Percentiles rank a stretch among this genome's conserved stretches.
These are phyloP conservation scores for Typhlomys cinereus DNA, from an alignment of 2,113 vertebrate genomes.

Conservation along the genomic window DNA sequence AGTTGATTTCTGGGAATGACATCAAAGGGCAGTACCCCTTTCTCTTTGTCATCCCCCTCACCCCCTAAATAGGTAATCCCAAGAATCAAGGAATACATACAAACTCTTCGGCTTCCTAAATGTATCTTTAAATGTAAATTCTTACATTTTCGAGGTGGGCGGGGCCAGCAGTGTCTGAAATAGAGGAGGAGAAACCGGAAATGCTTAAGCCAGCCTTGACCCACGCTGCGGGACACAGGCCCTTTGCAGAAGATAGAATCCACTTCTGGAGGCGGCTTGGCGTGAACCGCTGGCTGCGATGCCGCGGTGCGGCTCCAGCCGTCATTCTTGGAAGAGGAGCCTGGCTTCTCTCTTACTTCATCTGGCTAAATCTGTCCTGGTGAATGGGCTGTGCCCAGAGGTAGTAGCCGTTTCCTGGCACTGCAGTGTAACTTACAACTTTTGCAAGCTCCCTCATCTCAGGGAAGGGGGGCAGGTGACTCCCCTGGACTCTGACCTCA, in stretches of 20 bases:
- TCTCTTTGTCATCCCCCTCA: too few relatives aligned
- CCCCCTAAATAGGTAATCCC: not conserved
- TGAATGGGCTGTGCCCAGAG: constrained; percentile 75
- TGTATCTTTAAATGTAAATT: constrained; percentile 77
- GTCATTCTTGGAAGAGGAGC: constrained; percentile 79
- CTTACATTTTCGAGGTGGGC: constrained; percentile 71
- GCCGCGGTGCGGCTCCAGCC: constrained; percentile 68
- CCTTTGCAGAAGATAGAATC: constrained; percentile 57
- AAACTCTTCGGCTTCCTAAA: constrained; percentile 81
- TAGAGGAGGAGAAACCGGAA: constrained; percentile 77
- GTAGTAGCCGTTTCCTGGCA: constrained; percentile 44
- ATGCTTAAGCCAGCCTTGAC: constrained; percentile 48
- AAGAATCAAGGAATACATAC: constrained; percentile 75
- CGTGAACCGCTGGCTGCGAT: constrained; percentile 49
- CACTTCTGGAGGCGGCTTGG: constrained; percentile 68
- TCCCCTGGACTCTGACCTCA: constrained; percentile 53
- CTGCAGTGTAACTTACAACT: not conserved
- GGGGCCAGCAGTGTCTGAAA: constrained; percentile 40
- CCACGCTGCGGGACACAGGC: constrained; percentile 41
- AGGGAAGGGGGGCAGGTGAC: constrained; percentile 15
- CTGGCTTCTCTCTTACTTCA: constrained; percentile 83
- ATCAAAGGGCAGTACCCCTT: not conserved
- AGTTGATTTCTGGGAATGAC: not conserved
- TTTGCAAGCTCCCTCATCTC: not conserved
- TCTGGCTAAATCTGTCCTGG: constrained; percentile 81